Conservation (phyloP, 2,888 invertebrate genomes). For the Mechanitis messenoides region DNA sequence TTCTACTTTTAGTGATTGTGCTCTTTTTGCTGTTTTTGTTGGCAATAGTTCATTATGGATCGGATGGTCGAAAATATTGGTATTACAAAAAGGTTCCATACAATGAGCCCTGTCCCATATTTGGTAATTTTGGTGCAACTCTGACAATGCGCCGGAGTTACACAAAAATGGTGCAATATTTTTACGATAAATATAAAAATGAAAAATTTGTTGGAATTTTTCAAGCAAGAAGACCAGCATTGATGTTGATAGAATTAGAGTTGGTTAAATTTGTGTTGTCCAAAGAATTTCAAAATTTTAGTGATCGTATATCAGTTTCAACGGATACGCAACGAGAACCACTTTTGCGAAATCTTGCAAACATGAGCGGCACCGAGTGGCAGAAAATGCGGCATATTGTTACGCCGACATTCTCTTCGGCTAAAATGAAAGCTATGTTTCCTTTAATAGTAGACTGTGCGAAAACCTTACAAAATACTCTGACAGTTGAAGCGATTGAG, state of each 20-base stretch:
- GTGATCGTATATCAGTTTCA: slow-evolving; percentile 60
- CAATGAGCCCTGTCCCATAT: slow-evolving; percentile 67
- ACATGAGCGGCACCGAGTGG: slow-evolving; percentile 71
- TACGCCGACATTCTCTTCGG: slow-evolving; percentile 68
- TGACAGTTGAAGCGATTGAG: slow-evolving; percentile 42
- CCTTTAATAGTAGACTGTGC: slow-evolving; percentile 64
- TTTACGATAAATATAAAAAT: slow-evolving; percentile 53
- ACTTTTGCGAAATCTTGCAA: slow-evolving; percentile 62
- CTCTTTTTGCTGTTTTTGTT: slow-evolving; percentile 46
- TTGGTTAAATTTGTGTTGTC: slow-evolving; percentile 58
- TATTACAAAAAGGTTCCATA: slow-evolving; percentile 58
- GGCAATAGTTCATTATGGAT: slow-evolving; percentile 55
- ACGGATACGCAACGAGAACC: slow-evolving; percentile 68
- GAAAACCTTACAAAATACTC: slow-evolving; percentile 47
- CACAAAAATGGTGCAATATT: slow-evolving; percentile 56
- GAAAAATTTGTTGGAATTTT: slow-evolving; percentile 65
- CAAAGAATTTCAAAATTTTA: slow-evolving; percentile 57
- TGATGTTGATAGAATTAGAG: slow-evolving; percentile 62
- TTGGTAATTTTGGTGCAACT: slow-evolving; percentile 70
- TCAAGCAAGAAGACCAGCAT: slow-evolving; percentile 65
- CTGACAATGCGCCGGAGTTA: slow-evolving; percentile 62
- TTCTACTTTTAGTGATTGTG: slow-evolving; percentile 47
- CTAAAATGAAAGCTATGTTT: slow-evolving; percentile 73
- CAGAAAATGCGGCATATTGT: slow-evolving; percentile 66
- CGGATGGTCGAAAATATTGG: slow-evolving; percentile 68